Base-by-base conservation (phyloP, 2,797 vertebrate species). In the Anisognathus igniventris region DNA sequence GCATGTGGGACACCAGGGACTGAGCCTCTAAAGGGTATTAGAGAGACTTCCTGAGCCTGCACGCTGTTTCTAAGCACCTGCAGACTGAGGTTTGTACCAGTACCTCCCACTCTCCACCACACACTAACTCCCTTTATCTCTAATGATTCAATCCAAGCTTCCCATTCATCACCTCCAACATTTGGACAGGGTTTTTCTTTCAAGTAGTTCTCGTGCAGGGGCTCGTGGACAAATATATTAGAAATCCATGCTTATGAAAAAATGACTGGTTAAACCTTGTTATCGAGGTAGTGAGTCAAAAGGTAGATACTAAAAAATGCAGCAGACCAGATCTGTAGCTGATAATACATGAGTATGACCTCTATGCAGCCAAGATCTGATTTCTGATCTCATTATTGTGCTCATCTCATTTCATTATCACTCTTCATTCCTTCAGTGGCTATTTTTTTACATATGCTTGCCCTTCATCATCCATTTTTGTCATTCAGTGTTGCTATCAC, bases 41-140 rank as follows among this genome's bases (percentile, higher is more conserved):
- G 57, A 92, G 54, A 47, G n/a, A 90, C 67, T 88, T 96, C 83
- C 92, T 95, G 92, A 94, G 74, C 66, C 76, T 80, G 42, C 76
- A 71, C 0, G 0, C 72, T 80, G 54, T 90, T 91, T 93, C 88
- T 95, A 88, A 93, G 77, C 81, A 87, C 93, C 91, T 93, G 86
- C 62, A 83, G 70, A 64, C 65, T 54, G 68, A 89, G 75, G 47
- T 72, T 90, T 37, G 44, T 75, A 92, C 58, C 47, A 82, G 75
- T 37, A 67, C 75, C 84, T 87, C 80, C 64, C 65, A 68, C 86
- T 85, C 72, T n/a, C 61, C 2, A 1, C 61, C 47, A 56, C 87
- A 91, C 85, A 87, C 60, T 82, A 35, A 62, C 40, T 89, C 47
- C 19, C n/a, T 93, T 83, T 89, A 65, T 92, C 62, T 78, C 24